These are phyloP conservation scores for Thryonomys swinderianus DNA, from an alignment of 2,113 vertebrate species.

Conservation along the genomic window DNA sequence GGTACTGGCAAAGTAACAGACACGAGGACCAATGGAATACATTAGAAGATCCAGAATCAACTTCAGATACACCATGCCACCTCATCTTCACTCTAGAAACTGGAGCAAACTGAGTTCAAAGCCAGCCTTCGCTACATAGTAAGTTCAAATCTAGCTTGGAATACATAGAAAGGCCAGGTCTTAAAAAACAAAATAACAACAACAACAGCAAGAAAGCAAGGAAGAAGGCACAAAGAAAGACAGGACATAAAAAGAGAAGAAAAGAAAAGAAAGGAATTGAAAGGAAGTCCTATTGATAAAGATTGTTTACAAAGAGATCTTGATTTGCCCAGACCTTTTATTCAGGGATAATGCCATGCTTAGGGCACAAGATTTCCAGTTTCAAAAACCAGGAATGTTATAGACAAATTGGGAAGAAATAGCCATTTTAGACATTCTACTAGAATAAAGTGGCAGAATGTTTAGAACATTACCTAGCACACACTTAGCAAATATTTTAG, in stretches of 20 bases:
- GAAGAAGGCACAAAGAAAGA: no score
- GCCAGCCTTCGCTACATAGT: background rate
- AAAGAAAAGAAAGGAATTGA: background rate
- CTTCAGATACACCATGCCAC: no score
- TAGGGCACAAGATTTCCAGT: background rate
- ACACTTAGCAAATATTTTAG: slow-evolving; percentile 2
- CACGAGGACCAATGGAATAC: no score
- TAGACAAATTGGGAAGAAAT: background rate
- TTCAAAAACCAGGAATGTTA: background rate
- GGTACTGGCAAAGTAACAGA: no score
- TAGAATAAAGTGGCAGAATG: background rate
- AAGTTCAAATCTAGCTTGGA: background rate
- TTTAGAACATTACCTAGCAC: background rate
- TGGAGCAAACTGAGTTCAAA: background rate
- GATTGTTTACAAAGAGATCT: background rate
- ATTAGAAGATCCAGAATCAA: no score
- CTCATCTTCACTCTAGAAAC: no score
- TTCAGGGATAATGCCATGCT: background rate
- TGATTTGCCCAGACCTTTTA: background rate
- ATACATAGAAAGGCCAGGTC: background rate
- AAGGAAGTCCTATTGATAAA: background rate
- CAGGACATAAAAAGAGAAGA: no score
- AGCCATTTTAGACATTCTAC: background rate
- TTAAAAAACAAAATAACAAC: background rate
- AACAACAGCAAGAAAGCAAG: no score